These are phyloP conservation scores for Orussus abietinus DNA, from an alignment of 1,140 invertebrate genomes.

Conservation along the genomic window DNA sequence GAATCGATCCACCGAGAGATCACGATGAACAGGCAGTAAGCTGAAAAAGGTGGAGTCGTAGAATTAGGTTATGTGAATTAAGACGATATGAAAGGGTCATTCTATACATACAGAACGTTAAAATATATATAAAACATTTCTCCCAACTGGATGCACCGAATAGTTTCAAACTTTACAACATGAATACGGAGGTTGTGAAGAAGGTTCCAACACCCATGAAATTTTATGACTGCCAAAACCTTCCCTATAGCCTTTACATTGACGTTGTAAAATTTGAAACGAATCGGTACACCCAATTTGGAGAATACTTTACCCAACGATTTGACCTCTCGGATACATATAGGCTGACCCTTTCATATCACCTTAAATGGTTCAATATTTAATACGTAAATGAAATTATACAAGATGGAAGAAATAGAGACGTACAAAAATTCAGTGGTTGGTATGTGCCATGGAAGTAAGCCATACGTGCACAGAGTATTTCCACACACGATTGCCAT, in stretches of 20 bases:
- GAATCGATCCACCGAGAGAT: slow-evolving; percentile 56
- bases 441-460: slow-evolving; percentile 69
- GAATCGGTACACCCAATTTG: no score
- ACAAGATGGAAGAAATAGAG: not conserved
- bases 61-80: not conserved
- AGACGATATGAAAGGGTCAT: not conserved
- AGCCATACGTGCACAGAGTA: slow-evolving; percentile 57
- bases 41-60: slow-evolving; percentile 28
- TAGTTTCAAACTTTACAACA: not conserved
- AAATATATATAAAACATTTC: slow-evolving; percentile 11
- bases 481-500: slow-evolving; percentile 61
- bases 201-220: no score
- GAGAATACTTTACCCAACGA: no score
- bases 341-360: not conserved
- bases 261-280: no score
- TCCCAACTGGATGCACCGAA: no score
- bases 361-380: slow-evolving; percentile 7
- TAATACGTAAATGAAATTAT: slow-evolving; percentile 5
- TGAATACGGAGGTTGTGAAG: no score
- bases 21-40: slow-evolving; percentile 52
- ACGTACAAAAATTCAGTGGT: slow-evolving; percentile 65
- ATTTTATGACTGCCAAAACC: no score
- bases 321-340: not conserved
- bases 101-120: slow-evolving; percentile 6
- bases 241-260: no score